These are phyloP conservation scores for Agrochola macilenta DNA, from an alignment of 2,888 invertebrate genomes.

Conservation along the genomic window DNA sequence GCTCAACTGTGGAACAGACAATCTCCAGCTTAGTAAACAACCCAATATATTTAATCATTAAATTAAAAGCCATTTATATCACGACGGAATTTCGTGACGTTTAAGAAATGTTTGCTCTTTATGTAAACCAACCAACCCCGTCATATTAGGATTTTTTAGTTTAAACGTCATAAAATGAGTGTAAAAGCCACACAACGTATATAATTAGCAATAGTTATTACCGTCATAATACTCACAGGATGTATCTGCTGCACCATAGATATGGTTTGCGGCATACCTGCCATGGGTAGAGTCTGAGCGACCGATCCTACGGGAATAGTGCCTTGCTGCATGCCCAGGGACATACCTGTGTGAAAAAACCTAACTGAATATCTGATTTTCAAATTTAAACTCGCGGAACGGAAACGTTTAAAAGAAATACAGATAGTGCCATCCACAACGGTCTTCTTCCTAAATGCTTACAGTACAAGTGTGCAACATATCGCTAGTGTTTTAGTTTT, in stretches of 20 bases:
- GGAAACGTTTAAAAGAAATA: not conserved
- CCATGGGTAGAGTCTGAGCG: slow-evolving; percentile 87
- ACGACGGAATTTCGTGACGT: slow-evolving; percentile 48
- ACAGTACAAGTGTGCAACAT: too few species aligned
- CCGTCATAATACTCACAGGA: slow-evolving; percentile 83
- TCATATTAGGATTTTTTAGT: not conserved
- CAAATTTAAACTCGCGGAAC: not conserved
- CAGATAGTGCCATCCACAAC: too few species aligned
- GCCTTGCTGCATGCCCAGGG: slow-evolving; percentile 90
- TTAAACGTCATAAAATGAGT: slow-evolving; percentile 54
- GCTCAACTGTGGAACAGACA: slow-evolving; percentile 77
- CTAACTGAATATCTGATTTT: not conserved
- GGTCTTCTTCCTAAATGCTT: too few species aligned
- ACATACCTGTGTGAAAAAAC: slow-evolving; percentile 86
- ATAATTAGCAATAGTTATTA: slow-evolving; percentile 40
- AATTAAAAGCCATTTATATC: slow-evolving; percentile 36
- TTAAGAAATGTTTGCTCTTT: slow-evolving; percentile 13
- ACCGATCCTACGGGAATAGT: slow-evolving; percentile 93
- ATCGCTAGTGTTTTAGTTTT: too few species aligned
- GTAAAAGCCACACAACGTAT: slow-evolving; percentile 31
- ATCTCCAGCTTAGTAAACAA: slow-evolving; percentile 4
- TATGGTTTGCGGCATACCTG: slow-evolving; percentile 90
- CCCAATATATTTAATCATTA: not conserved
- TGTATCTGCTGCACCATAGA: slow-evolving; percentile 92
- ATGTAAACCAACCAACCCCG: not conserved